phyloP scores from a whole-genome alignment of 2,888 invertebrate genomes.

The Noctua pronuba region DNA sequence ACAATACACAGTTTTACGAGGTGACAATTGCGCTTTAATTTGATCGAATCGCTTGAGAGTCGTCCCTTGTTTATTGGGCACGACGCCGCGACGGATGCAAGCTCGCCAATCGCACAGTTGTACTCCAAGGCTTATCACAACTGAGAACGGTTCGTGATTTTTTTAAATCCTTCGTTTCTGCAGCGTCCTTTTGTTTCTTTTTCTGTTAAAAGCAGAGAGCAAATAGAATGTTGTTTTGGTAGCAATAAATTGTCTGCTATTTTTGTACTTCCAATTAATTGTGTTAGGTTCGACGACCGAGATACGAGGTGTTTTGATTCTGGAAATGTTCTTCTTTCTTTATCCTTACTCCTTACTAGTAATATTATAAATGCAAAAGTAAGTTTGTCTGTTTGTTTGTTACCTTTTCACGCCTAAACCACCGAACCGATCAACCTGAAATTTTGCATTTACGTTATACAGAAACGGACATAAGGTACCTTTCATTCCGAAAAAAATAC shows the following conservation, averaged over 20 bases:
- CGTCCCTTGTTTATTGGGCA: conserved; percentile 53
- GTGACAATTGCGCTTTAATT: conserved; percentile 65
- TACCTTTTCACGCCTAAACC: too few relatives aligned
- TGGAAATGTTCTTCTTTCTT: not conserved
- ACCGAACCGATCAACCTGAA: too few relatives aligned
- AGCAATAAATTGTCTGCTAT: conserved; percentile 23
- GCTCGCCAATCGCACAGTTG: conserved; percentile 51
- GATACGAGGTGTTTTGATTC: not conserved
- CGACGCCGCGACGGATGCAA: conserved; percentile 48
- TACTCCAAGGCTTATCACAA: conserved; percentile 54
- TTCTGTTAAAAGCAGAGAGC: not conserved
- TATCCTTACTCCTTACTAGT: too few relatives aligned
- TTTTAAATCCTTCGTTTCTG: conserved; percentile 48
- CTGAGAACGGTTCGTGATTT: conserved; percentile 36
- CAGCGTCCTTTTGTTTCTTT: conserved; percentile 11
- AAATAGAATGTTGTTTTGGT: conserved; percentile 12
- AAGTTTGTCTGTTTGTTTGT: too few relatives aligned
- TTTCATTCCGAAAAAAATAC: too few relatives aligned
- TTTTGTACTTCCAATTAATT: conserved; percentile 22
- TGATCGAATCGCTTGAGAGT: conserved; percentile 62
- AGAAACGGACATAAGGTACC: too few relatives aligned
- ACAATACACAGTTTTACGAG: conserved; percentile 48
- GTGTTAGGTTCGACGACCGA: not conserved
- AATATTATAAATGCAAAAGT: too few relatives aligned
- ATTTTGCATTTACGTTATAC: too few relatives aligned